Base-by-base conservation (phyloP, 2,797 vertebrate species). In the Arctocebus calabarensis region DNA sequence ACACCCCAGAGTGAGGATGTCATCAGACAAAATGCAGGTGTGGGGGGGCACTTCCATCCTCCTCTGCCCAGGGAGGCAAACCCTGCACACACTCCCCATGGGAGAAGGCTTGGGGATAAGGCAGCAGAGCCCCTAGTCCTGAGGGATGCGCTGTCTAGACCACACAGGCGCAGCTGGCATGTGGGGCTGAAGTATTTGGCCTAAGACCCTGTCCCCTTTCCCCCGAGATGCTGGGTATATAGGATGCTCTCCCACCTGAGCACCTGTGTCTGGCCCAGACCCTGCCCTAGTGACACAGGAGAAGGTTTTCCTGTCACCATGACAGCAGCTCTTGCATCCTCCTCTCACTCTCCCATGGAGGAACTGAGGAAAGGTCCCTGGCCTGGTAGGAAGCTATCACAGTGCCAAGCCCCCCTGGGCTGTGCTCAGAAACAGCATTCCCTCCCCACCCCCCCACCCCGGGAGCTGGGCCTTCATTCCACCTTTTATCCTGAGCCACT, bases 41-140 rank as follows among this genome's bases (percentile, higher is more conserved):
- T 52, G 48, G 20, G 34, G 74, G n/a, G 40, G 23, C 45, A 13
- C 62, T 48, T 7, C 22, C 32, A 10, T 32, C 59, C 81, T 61
- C 9, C 9, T 17, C 0, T 1, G 32, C 34, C 22, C 37, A 29
- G 14, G 29, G 12, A 40, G 11, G 40, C 66, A 32, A 8, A n/a
- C 34, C 55, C 71, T 32, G 3, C 16, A 7, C 14, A 3, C 27
- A 48, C 25, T 6, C 62, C 55, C 62, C 7, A 0, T 23, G 14
- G 37, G 5, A 86, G 40, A 78, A 45, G 34, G 48, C 27, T 3
- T 8, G 57, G 84, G 22, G 10, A 7, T 37, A 61, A 45, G 75
- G 19, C 73, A 2, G 29, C 4, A 19, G 34, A 34, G 4, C 25
- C 43, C 48, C 73, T 43, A 1, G 1, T 45, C 29, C 48, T 25